Conservation (phyloP, 2,888 invertebrate species). For the Yponomeuta plumbellus region DNA sequence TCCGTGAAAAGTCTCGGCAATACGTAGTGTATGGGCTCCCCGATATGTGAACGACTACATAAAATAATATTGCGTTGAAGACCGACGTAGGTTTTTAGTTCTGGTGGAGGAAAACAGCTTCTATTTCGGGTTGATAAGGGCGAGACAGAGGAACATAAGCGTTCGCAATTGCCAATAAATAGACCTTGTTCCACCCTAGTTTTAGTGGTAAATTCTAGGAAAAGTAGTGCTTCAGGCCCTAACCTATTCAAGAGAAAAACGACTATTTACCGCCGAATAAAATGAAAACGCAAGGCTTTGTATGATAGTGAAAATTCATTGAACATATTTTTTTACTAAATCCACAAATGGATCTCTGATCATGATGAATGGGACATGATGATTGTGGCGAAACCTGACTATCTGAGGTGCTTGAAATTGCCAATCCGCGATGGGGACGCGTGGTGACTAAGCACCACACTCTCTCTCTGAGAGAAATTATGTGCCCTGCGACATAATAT, state of each 20-base stretch:
- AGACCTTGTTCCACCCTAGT: neutral
- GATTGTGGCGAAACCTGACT: no score
- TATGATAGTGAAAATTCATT: no score
- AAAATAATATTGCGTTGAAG: neutral
- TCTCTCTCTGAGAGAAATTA: no score
- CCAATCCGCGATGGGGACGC: no score
- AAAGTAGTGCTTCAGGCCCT: neutral
- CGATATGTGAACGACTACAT: slow-evolving; percentile 3
- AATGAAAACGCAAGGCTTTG: no score
- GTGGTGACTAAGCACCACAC: no score
- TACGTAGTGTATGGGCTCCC: neutral
- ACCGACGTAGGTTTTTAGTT: neutral
- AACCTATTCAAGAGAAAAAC: neutral
- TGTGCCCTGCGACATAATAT: no score
- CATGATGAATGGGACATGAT: no score
- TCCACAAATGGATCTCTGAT: no score
- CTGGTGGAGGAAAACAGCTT: neutral
- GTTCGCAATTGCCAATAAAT: neutral
- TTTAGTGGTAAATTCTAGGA: neutral
- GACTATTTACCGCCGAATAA: neutral
- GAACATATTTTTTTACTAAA: no score
- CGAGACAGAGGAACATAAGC: neutral
- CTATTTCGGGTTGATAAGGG: neutral
- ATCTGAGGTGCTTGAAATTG: no score
- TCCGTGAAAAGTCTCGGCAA: neutral